A percentile compares a stretch with the other conserved stretches of the same genome.
Conservation (phyloP, 2,888 invertebrate genomes). For the Erebia epiphron region DNA sequence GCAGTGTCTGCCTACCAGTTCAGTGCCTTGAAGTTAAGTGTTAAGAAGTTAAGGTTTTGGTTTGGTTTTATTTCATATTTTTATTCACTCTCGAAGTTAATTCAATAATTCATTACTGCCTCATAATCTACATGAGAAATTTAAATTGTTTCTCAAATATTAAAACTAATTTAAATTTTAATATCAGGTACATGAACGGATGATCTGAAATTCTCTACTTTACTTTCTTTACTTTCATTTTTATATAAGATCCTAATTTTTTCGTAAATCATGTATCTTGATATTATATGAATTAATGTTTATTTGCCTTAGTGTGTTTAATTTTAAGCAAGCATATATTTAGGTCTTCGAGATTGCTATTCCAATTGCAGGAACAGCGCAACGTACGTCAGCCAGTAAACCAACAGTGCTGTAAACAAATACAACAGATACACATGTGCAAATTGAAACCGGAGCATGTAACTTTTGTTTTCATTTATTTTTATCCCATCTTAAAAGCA, state of each 20-base stretch:
- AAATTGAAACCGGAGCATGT: slow-evolving; percentile 55
- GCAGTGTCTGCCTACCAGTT: too few relatives aligned
- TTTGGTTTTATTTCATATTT: too few relatives aligned
- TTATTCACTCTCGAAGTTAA: too few relatives aligned
- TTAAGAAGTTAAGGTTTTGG: too few relatives aligned
- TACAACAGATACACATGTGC: slow-evolving; percentile 61
- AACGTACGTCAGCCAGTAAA: slow-evolving; percentile 54
- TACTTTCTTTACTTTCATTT: background rate
- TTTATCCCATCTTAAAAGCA: background rate
- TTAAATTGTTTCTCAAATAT: too few relatives aligned
- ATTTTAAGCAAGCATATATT: slow-evolving; percentile 17
- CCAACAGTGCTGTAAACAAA: slow-evolving; percentile 47
- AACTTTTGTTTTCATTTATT: slow-evolving; percentile 43
- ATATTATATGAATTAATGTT: background rate
- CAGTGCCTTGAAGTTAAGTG: too few relatives aligned
- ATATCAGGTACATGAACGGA: too few relatives aligned
- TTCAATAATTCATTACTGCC: too few relatives aligned
- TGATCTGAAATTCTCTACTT: background rate
- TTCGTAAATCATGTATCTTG: too few relatives aligned
- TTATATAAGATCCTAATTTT: background rate
- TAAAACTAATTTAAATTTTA: too few relatives aligned
- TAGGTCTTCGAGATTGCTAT: slow-evolving; percentile 25
- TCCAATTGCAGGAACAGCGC: slow-evolving; percentile 57
- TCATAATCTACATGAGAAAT: too few relatives aligned
- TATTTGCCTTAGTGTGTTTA: slow-evolving; percentile 9